Conservation (phyloP, 2,888 invertebrate species). For the Lottia gigantea region DNA sequence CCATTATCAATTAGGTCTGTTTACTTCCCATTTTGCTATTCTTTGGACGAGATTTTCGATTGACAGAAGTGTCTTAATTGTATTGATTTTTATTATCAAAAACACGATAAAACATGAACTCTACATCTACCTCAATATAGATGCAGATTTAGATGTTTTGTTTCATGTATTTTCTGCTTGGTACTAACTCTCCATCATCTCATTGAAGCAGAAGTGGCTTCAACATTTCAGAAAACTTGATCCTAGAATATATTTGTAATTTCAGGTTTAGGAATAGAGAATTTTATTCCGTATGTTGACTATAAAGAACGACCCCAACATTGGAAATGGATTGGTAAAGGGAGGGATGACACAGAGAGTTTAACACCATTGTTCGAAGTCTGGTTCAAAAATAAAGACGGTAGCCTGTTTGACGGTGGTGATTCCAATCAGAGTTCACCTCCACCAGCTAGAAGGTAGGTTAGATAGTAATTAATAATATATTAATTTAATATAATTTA, state of each 20-base stretch:
- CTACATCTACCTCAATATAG: too few species aligned
- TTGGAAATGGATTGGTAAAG: slow-evolving; percentile 95
- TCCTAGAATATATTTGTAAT: neutral
- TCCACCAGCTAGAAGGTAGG: slow-evolving; percentile 67
- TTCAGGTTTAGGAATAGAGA: slow-evolving; percentile 77
- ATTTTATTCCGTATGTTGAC: slow-evolving; percentile 89
- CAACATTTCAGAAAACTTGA: too few species aligned
- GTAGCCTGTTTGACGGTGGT: slow-evolving; percentile 44
- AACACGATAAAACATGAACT: too few species aligned
- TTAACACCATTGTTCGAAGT: slow-evolving; percentile 80
- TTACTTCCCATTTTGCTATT: too few species aligned
- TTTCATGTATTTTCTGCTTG: too few species aligned
- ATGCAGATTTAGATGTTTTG: too few species aligned
- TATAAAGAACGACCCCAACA: slow-evolving; percentile 76
- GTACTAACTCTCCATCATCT: too few species aligned
- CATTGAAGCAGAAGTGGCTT: too few species aligned
- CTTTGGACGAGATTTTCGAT: too few species aligned
- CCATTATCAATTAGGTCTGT: too few species aligned
- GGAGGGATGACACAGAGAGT: slow-evolving; percentile 86
- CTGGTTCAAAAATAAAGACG: slow-evolving; percentile 75
- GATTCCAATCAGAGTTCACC: slow-evolving; percentile 63
- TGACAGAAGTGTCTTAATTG: too few species aligned
- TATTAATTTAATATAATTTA: neutral
- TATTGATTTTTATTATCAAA: too few species aligned
- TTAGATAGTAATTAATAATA: neutral